Evolutionary conservation across 2,888 invertebrate species (phyloP), one percentile per base, ranked within the genome.

Genomic region (Scelioninae gen. 1): DNA sequence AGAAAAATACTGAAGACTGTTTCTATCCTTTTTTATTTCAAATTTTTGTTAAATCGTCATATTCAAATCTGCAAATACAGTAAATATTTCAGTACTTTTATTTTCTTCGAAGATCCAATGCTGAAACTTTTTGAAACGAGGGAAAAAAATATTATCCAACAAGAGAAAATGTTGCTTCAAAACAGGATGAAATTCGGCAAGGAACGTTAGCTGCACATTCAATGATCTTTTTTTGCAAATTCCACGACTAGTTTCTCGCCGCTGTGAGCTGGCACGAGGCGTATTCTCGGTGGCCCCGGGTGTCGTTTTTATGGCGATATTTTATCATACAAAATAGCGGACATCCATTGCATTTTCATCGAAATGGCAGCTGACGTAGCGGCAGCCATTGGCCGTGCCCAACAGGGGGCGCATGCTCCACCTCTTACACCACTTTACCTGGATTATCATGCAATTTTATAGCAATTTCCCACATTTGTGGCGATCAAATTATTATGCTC

Each of bases 381-480:
- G 85, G 87, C 83, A 55, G 90, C 88, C 90, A 90, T 89, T 88
- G 88, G 86, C 82, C 85, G 65, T 45, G 77, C 84, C 85, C 81
- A 85, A 82, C 80, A 75, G 66, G 81, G 72, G 63, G 79, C 23
- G 55, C 32, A 38, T 60, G 66, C 65, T 79, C 84, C 74, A 77
- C 65, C 69, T 60, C 75, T 72, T 62, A 49, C 85, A 85, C 86
- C 88, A 86, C 85, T 87, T 87, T 85, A 84, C 86, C 84, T n/a
- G 89, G 85, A 87, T 88, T 85, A 89, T 90, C 89, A 85, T 86
- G 89, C 90, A 92, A 92, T 92, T 92, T 92, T 89, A 90, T 91
- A 92, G 88, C 90, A 91, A 92, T 92, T 92, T 92, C 91, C 91
- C 91, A 89, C 89, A 87, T 91, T 91, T 89, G 85, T 84, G 86